Conservation (phyloP, 1,140 invertebrate genomes). For the Bicyclus anynana region DNA sequence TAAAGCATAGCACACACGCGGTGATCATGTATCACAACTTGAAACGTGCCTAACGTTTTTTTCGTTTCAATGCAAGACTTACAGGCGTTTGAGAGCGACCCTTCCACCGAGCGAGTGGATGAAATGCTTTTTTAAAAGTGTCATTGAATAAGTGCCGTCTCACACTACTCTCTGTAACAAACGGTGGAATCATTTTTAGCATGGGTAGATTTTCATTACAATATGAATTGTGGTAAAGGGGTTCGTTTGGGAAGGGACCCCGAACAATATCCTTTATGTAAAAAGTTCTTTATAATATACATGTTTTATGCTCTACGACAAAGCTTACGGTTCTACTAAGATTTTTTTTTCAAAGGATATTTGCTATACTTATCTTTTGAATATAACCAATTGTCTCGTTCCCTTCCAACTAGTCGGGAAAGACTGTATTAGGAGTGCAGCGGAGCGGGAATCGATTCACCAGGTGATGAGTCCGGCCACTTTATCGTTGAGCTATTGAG, state of each 20-base stretch:
- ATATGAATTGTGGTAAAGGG: not conserved
- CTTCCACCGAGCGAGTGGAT: conserved; percentile 23
- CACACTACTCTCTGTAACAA: conserved; percentile 29
- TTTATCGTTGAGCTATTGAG: too few relatives aligned
- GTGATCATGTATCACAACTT: conserved; percentile 12
- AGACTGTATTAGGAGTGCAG: too few relatives aligned
- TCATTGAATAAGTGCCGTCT: conserved; percentile 41
- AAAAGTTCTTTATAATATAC: not conserved
- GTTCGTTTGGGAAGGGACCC: not conserved
- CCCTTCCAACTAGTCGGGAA: too few relatives aligned
- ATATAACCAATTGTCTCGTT: too few relatives aligned
- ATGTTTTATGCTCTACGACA: too few relatives aligned
- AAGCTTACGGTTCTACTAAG: too few relatives aligned
- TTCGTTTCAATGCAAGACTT: conserved; percentile 35
- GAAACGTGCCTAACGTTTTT: conserved; percentile 23
- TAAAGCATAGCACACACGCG: not conserved
- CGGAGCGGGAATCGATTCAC: too few relatives aligned
- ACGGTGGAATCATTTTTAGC: conserved; percentile 20
- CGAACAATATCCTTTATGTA: not conserved
- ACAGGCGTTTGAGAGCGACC: conserved; percentile 31
- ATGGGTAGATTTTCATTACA: not conserved
- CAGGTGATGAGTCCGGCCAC: too few relatives aligned
- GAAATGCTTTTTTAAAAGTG: conserved; percentile 39
- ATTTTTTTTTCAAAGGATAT: too few relatives aligned
- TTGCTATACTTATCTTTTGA: too few relatives aligned